Conservation (phyloP, 2,797 vertebrate genomes). For the Buphagus erythrorhynchus region DNA sequence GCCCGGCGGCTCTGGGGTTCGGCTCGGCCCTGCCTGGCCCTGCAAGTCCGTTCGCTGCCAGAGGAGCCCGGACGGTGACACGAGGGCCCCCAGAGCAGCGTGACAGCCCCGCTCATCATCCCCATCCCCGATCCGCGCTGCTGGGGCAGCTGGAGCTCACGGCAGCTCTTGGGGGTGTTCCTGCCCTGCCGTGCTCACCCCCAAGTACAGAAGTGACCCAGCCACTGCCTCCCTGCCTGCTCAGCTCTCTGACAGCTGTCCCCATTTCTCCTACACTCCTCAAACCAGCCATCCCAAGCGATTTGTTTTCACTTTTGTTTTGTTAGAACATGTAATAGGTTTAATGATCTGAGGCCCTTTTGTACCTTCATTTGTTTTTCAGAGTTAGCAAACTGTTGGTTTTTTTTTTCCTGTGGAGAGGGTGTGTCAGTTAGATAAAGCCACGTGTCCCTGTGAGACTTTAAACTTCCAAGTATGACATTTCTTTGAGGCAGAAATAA, state of each 20-base stretch:
- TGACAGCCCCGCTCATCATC: not conserved
- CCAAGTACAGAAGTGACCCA: fast-evolving
- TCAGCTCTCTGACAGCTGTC: not conserved
- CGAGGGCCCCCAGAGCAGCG: not conserved
- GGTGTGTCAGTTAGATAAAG: not conserved
- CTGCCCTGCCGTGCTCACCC: not conserved
- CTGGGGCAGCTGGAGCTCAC: not conserved
- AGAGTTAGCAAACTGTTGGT: not conserved
- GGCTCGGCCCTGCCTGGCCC: not conserved
- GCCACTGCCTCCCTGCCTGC: not conserved
- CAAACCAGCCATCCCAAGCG: not conserved
- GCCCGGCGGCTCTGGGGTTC: not conserved
- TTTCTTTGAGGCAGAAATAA: not conserved
- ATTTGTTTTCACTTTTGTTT: not conserved
- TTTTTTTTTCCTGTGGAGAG: not conserved
- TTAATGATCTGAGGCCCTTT: not conserved
- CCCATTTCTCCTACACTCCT: fast-evolving
- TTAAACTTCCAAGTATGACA: not conserved
- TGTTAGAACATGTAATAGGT: not conserved
- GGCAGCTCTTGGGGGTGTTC: not conserved
- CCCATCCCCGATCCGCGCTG: fast-evolving
- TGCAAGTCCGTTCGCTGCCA: fast-evolving
- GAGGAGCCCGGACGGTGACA: not conserved
- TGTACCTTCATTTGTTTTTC: not conserved
- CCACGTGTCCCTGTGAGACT: constrained; percentile 1